Conservation (phyloP, 2,888 invertebrate species). For the Pinctada fucata region DNA sequence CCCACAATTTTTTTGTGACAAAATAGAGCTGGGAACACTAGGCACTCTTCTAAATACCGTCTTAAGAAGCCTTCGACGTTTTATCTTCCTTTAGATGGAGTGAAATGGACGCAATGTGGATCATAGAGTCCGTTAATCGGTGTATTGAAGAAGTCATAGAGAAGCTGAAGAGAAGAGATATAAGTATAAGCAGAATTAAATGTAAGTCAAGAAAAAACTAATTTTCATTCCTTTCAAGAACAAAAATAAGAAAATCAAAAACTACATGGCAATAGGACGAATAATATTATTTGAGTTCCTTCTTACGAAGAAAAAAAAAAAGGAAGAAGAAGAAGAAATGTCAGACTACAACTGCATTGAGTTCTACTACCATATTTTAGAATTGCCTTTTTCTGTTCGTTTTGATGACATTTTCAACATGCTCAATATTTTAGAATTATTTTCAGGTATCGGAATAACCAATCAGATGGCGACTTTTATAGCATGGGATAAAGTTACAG, state of each 20-base stretch:
- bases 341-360: too few relatives aligned
- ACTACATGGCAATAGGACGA: too few relatives aligned
- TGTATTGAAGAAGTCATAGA: neutral
- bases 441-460: constrained; percentile 25
- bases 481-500: constrained; percentile 20
- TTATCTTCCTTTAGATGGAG: neutral
- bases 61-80: too few relatives aligned
- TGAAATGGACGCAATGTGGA: neutral
- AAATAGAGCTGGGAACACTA: too few relatives aligned
- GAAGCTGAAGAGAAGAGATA: neutral
- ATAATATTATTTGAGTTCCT: too few relatives aligned
- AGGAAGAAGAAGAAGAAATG: too few relatives aligned
- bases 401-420: neutral
- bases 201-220: neutral
- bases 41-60: too few relatives aligned
- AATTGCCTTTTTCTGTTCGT: too few relatives aligned
- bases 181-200: neutral
- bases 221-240: neutral
- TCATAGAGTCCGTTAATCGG: neutral
- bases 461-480: constrained; percentile 27
- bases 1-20: too few relatives aligned
- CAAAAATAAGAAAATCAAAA: neutral
- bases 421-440: neutral
- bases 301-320: too few relatives aligned
- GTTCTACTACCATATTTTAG: too few relatives aligned